Conservation (phyloP, 2,797 vertebrate species). For the Scolopax bukidnonensis region DNA sequence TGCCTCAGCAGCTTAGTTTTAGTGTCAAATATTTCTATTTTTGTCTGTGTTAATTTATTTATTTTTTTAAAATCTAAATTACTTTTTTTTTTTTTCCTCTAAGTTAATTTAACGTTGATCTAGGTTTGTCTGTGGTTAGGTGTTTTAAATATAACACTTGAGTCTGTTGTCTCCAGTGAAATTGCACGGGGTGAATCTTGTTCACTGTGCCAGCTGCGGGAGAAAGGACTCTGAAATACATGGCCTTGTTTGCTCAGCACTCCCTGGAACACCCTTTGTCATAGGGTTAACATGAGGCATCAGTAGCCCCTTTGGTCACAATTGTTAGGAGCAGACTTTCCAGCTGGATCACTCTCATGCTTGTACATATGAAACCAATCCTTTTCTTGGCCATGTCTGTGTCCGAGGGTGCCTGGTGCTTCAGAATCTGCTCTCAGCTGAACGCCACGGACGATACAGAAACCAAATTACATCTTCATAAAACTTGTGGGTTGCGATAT, state of each 20-base stretch:
- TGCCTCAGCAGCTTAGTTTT: background rate
- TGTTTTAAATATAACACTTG: background rate
- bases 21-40: background rate
- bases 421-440: background rate
- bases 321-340: slow-evolving; percentile 30
- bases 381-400: background rate
- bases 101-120: background rate
- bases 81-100: background rate
- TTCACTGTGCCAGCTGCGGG: slow-evolving; percentile 4
- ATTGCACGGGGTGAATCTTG: background rate
- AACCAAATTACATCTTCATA: slow-evolving; percentile 7
- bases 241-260: slow-evolving; percentile 24
- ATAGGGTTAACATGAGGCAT: background rate
- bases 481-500: background rate
- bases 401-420: background rate
- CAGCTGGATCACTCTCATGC: background rate
- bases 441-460: background rate
- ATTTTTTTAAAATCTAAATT: background rate
- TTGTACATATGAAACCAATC: background rate
- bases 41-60: slow-evolving; percentile 56
- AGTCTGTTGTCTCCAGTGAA: background rate
- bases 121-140: background rate
- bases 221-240: background rate
- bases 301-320: background rate
- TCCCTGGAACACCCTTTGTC: slow-evolving; percentile 1